Conservation (phyloP, 35 echinoderm and acorn worm genomes). For the Eucidaris tribuloides region DNA sequence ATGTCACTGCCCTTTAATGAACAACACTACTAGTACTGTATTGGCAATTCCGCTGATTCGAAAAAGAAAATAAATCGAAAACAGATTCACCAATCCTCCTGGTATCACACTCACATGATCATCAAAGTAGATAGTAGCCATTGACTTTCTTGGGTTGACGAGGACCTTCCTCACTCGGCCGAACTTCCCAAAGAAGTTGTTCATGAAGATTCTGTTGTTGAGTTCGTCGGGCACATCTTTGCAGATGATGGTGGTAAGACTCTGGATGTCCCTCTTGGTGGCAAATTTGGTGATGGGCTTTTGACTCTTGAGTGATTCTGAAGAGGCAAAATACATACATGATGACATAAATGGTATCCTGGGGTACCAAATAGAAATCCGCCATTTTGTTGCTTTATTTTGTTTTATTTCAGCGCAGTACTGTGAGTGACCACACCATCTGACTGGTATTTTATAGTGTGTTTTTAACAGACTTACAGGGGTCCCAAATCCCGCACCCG, state of each 20-base stretch:
- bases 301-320: not conserved
- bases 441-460: too few relatives aligned
- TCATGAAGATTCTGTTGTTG: slow-evolving; percentile 34
- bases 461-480: too few relatives aligned
- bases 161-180: slow-evolving; percentile 45
- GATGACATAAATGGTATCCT: too few relatives aligned
- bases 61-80: not conserved
- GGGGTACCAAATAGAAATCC: too few relatives aligned
- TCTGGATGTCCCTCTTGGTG: slow-evolving; percentile 40
- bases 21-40: too few relatives aligned
- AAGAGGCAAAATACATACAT: not conserved
- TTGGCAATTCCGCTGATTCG: too few relatives aligned
- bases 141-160: slow-evolving; percentile 11
- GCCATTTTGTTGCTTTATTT: too few relatives aligned
- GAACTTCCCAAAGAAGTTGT: slow-evolving; percentile 52
- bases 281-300: not conserved
- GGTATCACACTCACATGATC: slow-evolving; percentile 70
- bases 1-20: too few relatives aligned
- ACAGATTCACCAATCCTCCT: not conserved
- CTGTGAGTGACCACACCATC: too few relatives aligned
- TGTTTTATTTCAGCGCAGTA: too few relatives aligned
- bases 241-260: slow-evolving; percentile 25
- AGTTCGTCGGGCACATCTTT: slow-evolving; percentile 43
- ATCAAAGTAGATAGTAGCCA: slow-evolving; percentile 49
- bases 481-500: too few relatives aligned